Base-by-base conservation (phyloP, 2,888 invertebrate species). In the Thera britannica region DNA sequence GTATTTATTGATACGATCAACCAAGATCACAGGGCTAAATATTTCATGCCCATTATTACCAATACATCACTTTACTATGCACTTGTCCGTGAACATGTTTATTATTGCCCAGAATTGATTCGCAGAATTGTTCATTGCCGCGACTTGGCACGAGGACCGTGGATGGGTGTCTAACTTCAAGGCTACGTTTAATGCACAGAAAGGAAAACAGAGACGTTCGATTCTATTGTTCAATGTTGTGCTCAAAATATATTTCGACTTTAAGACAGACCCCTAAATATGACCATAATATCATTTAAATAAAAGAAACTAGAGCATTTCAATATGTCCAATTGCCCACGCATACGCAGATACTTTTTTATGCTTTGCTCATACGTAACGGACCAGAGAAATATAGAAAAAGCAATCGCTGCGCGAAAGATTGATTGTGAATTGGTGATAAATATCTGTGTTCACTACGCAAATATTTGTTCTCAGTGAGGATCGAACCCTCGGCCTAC, bases 111-210 rank as follows among this genome's bases (percentile, higher is more conserved):
- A 66, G 67, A 62, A 67, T 61, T 54, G 62, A 62, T 79, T 81
- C 79, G 70, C 58, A 76, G 79, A 81, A 79, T 73, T 64, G 58
- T 67, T 73, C 65, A 69, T 71, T 73, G 74, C 71, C 74, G 74
- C 72, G 59, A 65, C 74, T 70, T 72, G 69, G 73, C 74, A 65
- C 62, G 44, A 58, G 46, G 72, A 76, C 84, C 82, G 82, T 83
- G 82, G 75, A 73, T 67, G 67, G 74, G 75, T 78, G 75, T 73
- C 72, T 72, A 68, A 68, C 64, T 75, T 79, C 83, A 81, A 83
- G 83, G 84, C 66, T 65, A 80, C 49, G 46, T 41, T 65, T 72
- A 69, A 70, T 65, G 60, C 62, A 68, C 61, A 55, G 68, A 59
- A 67, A 58, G 51, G 67, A 58, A 61, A 62, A 65, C 56, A 62